Base-by-base conservation (phyloP, 2,113 vertebrate genomes). In the Psettodes erumei region DNA sequence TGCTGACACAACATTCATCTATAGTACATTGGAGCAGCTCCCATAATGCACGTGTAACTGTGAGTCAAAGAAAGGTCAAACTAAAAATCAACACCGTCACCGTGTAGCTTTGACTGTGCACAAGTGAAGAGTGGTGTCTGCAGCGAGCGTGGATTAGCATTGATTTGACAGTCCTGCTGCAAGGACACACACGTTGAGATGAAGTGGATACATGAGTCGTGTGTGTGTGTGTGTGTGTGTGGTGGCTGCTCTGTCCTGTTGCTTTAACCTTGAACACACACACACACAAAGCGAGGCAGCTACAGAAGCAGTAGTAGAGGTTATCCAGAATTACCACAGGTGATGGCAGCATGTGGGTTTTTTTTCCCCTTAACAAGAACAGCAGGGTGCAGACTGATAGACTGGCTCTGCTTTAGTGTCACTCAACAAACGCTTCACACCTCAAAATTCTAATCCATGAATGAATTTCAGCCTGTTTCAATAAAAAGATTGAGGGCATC, bases 231-330 rank as follows among this genome's bases (percentile, higher is more conserved):
- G 23, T 66, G n/a, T 58, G 56, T 77, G 64, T 50, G 60, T 48
- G 69, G 51, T 62, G 54, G 40, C 43, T 63, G 30, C 59, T 56
- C 30, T 28, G 11, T 79, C 64, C 48, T 75, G 53, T 78, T 66
- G 65, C 48, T 25, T 74, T 83, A 81, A 86, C 87, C 87, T 86
- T 90, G 76, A 81, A 45, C 54, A 8, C 37, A 67, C 62, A 47
- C 50, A 37, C 8, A 42, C 48, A 53, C 71, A 63, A 38, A 73
- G 45, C 19, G 15, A 21, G 45, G 37, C 38, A 54, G 61, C 58
- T 35, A 55, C 38, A 48, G 66, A 28, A 47, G 76, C 75, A 80
- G 80, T 80, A 78, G 54, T 55, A 58, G 60, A 88, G 81, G 81
- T 77, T 21, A 2, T 77, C n/a, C 82, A 77, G 71, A 64, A 23